Evolutionary conservation across 1,140 invertebrate genomes (phyloP).

Genomic region (Muscidifurax raptorellus): DNA sequence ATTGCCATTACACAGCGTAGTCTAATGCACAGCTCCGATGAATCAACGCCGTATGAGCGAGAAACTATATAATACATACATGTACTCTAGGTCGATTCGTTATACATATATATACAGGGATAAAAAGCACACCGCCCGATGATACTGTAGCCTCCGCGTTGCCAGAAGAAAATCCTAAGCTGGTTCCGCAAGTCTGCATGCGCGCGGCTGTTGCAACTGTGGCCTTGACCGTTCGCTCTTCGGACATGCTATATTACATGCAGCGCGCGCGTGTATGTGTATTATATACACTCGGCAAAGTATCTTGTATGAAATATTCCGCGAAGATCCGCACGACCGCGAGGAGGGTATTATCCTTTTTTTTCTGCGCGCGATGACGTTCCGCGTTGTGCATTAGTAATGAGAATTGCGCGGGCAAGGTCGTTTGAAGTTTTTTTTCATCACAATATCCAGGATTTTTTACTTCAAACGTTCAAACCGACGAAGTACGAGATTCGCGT

Average conservation of each 20-base stretch:
- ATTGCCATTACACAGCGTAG: not conserved
- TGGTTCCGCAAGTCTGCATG: not conserved
- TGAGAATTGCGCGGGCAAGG: not conserved
- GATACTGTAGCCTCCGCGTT: not conserved
- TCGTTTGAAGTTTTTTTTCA: too few species aligned
- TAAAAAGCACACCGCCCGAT: not conserved
- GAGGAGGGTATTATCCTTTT: too few species aligned
- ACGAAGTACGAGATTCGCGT: too few species aligned
- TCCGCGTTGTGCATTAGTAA: not conserved
- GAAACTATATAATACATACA: too few species aligned
- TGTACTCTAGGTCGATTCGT: too few species aligned
- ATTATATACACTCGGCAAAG: not conserved
- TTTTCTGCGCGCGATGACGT: not conserved
- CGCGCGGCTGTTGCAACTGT: not conserved
- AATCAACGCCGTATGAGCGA: too few species aligned
- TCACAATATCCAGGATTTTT: too few species aligned
- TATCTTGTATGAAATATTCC: conserved; percentile 25
- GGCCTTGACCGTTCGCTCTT: conserved; percentile 32
- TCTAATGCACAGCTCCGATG: not conserved
- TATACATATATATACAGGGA: not conserved
- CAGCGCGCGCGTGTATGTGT: not conserved
- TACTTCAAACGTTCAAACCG: too few species aligned
- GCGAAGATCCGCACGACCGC: not conserved
- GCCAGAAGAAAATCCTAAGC: conserved; percentile 1
- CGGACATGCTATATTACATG: not conserved